Evolutionary conservation across 1,140 invertebrate genomes (phyloP), one percentile per base, ranked within the genome.

Genomic region (Diabrotica undecimpunctata): DNA sequence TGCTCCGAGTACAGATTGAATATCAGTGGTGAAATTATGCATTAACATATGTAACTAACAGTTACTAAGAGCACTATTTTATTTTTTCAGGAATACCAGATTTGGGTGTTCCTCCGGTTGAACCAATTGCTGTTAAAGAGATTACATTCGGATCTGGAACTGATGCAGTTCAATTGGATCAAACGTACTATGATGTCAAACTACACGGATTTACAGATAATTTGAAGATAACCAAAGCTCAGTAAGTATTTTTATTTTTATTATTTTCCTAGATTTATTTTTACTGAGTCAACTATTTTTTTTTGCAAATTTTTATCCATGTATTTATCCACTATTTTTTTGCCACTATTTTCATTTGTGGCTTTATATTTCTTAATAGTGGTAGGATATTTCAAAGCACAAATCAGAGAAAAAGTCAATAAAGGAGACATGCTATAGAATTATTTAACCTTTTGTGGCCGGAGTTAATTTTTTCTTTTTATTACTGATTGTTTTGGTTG

Each of bases 171-270:
- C 54, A 62, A 5, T 54, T 62, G 35, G 61, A 52, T 5, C 61
- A 54, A 62, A 62, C 39, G 14, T 62, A 54, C n/a, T 5, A 39
- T 9, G 36, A 62, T 54, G 12, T 54, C 1, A 35, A 62, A 54
- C 5, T 62, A n/a, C 8, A 14, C 9, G 61, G 61, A 38, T 54
- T 54, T 7, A 35, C 51, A 14, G 25, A 37, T 11, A 7, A 25
- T 25, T 25, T 25, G 25, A 54, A 10, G 14, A n/a, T 62, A 9
- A 11, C 10, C n/a, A 35, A 54, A 9, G 50, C 52, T 0, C 51
- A 62, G 61, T 62, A 41, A 62, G 61, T 54, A 7, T 35, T 12
- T 2, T 2, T 51, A 51, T 51, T 9, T 51, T 9, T 51, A 51
- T 5, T 25, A 51, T 51, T 9, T 51, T 1, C 46, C 4, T 25